These are phyloP conservation scores for Hypocryptadius cinnamomeus DNA, from an alignment of 2,113 vertebrate species.

Conservation along the genomic window DNA sequence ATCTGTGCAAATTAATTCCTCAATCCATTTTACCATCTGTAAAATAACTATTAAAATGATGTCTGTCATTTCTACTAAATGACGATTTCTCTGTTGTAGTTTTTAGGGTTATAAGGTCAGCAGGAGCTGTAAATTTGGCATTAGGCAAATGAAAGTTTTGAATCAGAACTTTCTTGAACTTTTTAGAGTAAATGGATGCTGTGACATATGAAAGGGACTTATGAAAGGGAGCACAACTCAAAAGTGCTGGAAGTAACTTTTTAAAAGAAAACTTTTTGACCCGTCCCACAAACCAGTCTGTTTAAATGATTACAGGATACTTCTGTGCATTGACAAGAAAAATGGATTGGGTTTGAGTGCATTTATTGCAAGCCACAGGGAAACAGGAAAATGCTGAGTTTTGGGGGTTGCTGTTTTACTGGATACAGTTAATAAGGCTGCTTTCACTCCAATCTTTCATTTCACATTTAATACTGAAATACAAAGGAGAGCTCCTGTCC, in stretches of 20 bases:
- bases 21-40: neutral
- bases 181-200: neutral
- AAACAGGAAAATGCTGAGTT: neutral
- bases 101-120: neutral
- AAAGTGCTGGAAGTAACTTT: neutral
- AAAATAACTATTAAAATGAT: neutral
- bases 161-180: neutral
- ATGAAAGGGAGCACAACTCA: neutral
- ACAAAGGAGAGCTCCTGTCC: neutral
- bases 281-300: neutral
- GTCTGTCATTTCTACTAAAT: too few relatives aligned
- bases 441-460: neutral
- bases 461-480: neutral
- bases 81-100: neutral
- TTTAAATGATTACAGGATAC: neutral
- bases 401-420: neutral
- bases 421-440: neutral
- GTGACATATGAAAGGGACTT: neutral
- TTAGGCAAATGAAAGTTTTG: neutral
- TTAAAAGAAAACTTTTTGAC: neutral
- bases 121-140: neutral
- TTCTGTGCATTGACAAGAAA: neutral
- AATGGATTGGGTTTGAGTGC: neutral
- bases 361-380: neutral
- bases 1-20: neutral